Evolutionary conservation across 1,140 invertebrate species (phyloP).

Genomic region (Aradophagus sp.): DNA sequence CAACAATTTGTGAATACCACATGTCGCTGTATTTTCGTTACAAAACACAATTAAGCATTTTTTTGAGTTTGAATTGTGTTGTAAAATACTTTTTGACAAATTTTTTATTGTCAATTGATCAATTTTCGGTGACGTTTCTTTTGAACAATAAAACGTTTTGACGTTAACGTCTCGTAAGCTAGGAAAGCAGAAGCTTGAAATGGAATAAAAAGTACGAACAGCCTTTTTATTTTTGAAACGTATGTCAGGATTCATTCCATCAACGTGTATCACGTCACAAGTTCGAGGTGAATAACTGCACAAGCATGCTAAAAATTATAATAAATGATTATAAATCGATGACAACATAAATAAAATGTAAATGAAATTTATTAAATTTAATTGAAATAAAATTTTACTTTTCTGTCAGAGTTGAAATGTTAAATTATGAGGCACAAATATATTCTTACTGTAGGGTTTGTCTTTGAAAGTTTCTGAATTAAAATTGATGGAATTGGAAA

Average conservation of each 20-base stretch:
- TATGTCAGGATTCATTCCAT: constrained; percentile 28
- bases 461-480: no score
- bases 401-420: no score
- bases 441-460: no score
- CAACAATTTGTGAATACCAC: constrained; percentile 29
- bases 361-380: no score
- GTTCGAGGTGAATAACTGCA: constrained; percentile 42
- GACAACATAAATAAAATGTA: no score
- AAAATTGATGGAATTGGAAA: constrained; percentile 24
- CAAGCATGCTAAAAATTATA: constrained; percentile 41
- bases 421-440: no score
- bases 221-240: constrained; percentile 47
- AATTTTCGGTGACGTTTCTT: constrained; percentile 12
- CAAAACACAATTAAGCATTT: constrained; percentile 62
- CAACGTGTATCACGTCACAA: constrained; percentile 52
- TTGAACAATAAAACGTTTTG: constrained; percentile 27
- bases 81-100: constrained; percentile 20
- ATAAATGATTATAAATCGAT: no score
- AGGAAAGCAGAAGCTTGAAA: constrained; percentile 64
- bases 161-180: constrained; percentile 52
- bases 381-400: no score
- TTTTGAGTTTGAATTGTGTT: constrained; percentile 36
- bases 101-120: background rate
- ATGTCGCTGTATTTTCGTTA: constrained; percentile 6
- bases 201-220: no score